These are phyloP conservation scores for Watsonalla cultraria DNA, from an alignment of 2,888 invertebrate genomes.

Conservation along the genomic window DNA sequence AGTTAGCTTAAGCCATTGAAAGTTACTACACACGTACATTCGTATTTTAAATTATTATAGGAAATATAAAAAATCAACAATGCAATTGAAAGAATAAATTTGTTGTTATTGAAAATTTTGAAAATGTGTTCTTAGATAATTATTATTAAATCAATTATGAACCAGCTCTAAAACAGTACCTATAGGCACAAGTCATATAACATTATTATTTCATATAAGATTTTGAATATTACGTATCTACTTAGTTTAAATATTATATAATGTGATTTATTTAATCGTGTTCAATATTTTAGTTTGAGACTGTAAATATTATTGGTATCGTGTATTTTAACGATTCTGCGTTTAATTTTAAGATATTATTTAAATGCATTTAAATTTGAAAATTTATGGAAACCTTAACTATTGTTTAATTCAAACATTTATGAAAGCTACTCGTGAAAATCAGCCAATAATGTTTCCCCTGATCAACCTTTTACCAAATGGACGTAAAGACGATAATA, in stretches of 20 bases:
- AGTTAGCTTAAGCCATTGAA: constrained; percentile 33
- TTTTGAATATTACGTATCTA: too few relatives aligned
- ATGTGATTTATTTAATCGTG: constrained; percentile 12
- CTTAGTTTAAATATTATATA: constrained; percentile 9
- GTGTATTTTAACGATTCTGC: constrained; percentile 4
- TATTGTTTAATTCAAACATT: too few relatives aligned
- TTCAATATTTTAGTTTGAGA: constrained; percentile 35
- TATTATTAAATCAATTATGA: too few relatives aligned
- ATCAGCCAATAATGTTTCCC: not conserved
- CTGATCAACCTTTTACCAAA: not conserved
- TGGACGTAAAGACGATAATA: not conserved
- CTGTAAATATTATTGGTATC: constrained; percentile 43
- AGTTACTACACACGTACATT: constrained; percentile 39
- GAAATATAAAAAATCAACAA: constrained; percentile 6
- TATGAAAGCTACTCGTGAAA: too few relatives aligned
- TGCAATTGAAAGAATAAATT: too few relatives aligned
- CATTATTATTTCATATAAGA: too few relatives aligned
- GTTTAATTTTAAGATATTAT: constrained; percentile 15
- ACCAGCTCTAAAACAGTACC: too few relatives aligned
- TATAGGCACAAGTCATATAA: too few relatives aligned
- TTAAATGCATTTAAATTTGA: constrained; percentile 10
- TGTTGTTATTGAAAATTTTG: too few relatives aligned
- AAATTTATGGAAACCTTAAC: constrained; percentile 6
- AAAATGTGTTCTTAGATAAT: too few relatives aligned
- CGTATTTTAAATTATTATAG: constrained; percentile 27